Conservation (phyloP, 2,113 vertebrate genomes). For the Odocoileus hemionus region DNA sequence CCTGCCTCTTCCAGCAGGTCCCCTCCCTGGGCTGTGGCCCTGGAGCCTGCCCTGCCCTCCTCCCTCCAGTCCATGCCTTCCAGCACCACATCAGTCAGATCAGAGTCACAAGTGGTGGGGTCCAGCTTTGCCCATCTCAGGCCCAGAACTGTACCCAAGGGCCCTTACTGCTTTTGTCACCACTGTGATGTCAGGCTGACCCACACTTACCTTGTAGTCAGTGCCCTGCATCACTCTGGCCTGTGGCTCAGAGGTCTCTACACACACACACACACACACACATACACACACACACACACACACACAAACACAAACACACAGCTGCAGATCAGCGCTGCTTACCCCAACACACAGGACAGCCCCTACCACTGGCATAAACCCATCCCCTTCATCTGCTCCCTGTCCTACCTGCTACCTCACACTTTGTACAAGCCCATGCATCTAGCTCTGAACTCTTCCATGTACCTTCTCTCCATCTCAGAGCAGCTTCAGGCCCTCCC, state of each 20-base stretch:
- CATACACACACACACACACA: too few relatives aligned
- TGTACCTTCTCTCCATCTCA: not conserved
- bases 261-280: too few relatives aligned
- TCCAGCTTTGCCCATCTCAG: too few relatives aligned
- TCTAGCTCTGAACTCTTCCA: not conserved
- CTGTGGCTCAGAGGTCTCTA: not conserved
- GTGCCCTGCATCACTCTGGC: not conserved
- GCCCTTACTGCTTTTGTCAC: not conserved
- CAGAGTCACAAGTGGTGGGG: not conserved
- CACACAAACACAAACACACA: too few relatives aligned
- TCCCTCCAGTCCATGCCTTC: not conserved
- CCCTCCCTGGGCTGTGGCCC: not conserved
- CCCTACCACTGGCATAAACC: not conserved
- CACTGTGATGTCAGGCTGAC: not conserved
- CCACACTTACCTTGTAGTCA: not conserved
- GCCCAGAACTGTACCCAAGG: not conserved
- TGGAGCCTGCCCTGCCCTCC: not conserved
- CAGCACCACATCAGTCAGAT: not conserved
- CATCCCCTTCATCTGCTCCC: not conserved
- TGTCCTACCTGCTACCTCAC: not conserved
- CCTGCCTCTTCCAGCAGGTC: too few relatives aligned
- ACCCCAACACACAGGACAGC: not conserved
- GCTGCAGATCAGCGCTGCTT: not conserved
- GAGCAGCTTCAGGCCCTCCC: not conserved
- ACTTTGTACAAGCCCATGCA: fast-evolving